phyloP scores from a whole-genome alignment of 2,797 vertebrate species.

The Diglossa cyanea region DNA sequence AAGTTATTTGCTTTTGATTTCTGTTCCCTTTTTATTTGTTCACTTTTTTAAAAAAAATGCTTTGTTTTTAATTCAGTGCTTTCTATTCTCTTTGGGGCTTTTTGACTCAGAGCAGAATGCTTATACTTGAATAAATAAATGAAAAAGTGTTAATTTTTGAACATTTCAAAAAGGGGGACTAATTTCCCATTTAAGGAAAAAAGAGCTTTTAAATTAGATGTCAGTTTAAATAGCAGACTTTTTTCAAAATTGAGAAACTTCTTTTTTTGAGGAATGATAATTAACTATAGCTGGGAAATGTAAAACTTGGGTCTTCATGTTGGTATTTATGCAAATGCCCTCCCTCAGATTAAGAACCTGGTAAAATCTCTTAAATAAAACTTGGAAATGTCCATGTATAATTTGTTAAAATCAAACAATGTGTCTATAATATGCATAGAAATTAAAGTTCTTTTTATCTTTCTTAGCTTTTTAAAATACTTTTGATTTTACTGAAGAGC shows the following conservation, averaged over 20 bases:
- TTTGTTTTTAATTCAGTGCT: neutral
- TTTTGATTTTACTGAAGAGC: neutral
- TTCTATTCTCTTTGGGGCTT: rapidly evolving
- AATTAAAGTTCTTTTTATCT: neutral
- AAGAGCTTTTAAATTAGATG: neutral
- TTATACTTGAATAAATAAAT: neutral
- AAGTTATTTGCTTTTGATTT: neutral
- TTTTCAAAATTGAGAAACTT: neutral
- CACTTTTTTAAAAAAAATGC: rapidly evolving
- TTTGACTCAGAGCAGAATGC: neutral
- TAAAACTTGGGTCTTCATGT: neutral
- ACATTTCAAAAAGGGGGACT: neutral
- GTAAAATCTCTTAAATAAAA: neutral
- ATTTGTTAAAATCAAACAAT: neutral
- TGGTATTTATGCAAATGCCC: neutral
- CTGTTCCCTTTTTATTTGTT: neutral
- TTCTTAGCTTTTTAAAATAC: neutral
- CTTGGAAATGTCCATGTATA: neutral
- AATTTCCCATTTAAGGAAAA: neutral
- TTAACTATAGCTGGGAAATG: neutral
- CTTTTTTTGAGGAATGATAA: neutral
- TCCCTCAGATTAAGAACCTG: neutral
- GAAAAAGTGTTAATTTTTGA: neutral
- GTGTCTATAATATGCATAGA: neutral
- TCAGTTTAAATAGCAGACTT: neutral